Evolutionary conservation across 2,888 invertebrate species (phyloP), one percentile per base, ranked within the genome.

Genomic region (Nemoura dubitans): DNA sequence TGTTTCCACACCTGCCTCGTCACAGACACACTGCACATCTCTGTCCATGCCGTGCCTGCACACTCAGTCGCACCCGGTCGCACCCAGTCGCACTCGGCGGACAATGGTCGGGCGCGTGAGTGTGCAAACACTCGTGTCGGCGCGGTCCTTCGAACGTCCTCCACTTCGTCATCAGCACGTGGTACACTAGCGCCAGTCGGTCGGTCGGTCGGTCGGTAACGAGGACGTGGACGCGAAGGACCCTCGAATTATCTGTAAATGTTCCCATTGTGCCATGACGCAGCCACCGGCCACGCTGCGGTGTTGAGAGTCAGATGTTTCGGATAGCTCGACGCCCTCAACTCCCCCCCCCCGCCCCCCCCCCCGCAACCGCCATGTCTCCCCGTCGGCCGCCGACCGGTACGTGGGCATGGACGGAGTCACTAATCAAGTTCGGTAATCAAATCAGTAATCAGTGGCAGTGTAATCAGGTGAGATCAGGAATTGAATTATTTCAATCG

Each of bases 201-300:
- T n/a, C n/a, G n/a, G n/a, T 36, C 21, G 59, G 6, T 21, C 14
- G 16, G 59, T 59, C n/a, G 10, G 78, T 28, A 78, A 78, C 78
- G 78, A 78, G 27, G 36, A 36, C 78, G 28, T 27, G 26, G 28
- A 78, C 28, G 78, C 26, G 27, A 26, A 78, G 78, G 28, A 16
- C 78, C 6, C 78, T 78, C 78, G 78, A 78, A 78, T 78, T 78
- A 78, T 78, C 78, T 10, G 28, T 78, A 78, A 78, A 78, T 78
- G 78, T 78, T 26, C 14, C 27, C 78, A 78, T 28, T 28, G 78
- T 78, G 59, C 59, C 1, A 25, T 78, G 26, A 21, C 36, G 36
- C 28, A 3, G 27, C 10, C 78, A 27, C 16, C 28, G 28, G 78
- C 14, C n/a, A 16, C 28, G 5, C 5, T 14, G 78, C 28, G 78